Conservation (phyloP, 2,888 invertebrate species). For the Geotrupes spiniger region DNA sequence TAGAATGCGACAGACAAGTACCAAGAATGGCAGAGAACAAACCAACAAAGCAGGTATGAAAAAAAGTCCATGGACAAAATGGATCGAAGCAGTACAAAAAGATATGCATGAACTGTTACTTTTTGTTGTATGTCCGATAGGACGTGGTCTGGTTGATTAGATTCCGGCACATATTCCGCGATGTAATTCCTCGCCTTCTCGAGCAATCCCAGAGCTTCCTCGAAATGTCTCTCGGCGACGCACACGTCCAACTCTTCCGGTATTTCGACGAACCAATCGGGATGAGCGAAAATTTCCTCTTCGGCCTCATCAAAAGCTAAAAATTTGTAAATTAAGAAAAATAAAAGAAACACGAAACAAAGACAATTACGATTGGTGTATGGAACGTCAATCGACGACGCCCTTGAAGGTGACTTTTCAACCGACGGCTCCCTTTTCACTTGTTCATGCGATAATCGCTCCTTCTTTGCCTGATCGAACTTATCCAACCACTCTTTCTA, state of each 20-base stretch:
- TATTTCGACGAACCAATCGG: slow-evolving; percentile 88
- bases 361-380: slow-evolving; percentile 46
- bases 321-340: slow-evolving; percentile 9
- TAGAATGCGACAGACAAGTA: no score
- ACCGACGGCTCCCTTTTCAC: slow-evolving; percentile 46
- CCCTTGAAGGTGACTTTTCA: slow-evolving; percentile 51
- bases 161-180: slow-evolving; percentile 33
- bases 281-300: slow-evolving; percentile 49
- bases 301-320: slow-evolving; percentile 49
- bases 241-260: slow-evolving; percentile 93
- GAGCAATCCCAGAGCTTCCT: slow-evolving; percentile 82
- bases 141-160: slow-evolving; percentile 48
- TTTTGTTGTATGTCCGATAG: slow-evolving; percentile 54
- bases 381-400: slow-evolving; percentile 51
- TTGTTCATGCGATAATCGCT: slow-evolving; percentile 65
- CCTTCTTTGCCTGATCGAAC: slow-evolving; percentile 86
- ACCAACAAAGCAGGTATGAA: no score
- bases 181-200: slow-evolving; percentile 64
- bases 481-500: slow-evolving; percentile 92
- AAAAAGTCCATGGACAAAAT: no score
- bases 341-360: not conserved
- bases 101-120: no score
- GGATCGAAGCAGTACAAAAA: no score
- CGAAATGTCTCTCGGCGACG: slow-evolving; percentile 93
- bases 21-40: no score